These are phyloP conservation scores for Phania funesta DNA, from an alignment of 2,888 invertebrate genomes.

Conservation along the genomic window DNA sequence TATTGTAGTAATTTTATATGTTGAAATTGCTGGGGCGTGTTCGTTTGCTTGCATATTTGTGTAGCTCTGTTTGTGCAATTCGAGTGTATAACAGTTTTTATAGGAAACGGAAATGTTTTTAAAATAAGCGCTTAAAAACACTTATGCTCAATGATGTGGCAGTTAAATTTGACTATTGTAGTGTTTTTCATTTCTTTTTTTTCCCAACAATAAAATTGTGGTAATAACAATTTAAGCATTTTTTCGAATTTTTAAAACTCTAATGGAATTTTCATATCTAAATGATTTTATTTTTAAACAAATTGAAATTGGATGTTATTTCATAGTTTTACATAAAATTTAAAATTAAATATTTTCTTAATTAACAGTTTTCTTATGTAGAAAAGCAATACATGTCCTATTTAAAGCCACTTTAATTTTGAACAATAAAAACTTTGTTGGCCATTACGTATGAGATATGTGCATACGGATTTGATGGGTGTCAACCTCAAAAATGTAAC, in stretches of 20 bases:
- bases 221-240: conserved; percentile 38
- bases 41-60: conserved; percentile 2
- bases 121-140: conserved; percentile 62
- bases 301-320: not conserved
- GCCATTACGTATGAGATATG: no score
- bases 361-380: not conserved
- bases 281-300: conserved; percentile 19
- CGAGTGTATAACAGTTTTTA: conserved; percentile 19
- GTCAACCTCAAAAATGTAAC: no score
- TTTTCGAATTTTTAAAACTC: conserved; percentile 4
- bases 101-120: conserved; percentile 64
- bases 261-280: conserved; percentile 46
- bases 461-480: no score
- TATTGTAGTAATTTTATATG: conserved; percentile 32
- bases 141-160: conserved; percentile 66
- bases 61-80: not conserved
- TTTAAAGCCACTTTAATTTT: no score
- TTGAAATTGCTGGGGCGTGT: conserved; percentile 39
- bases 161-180: conserved; percentile 52
- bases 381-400: no score
- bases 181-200: conserved; percentile 12
- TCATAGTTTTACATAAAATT: not conserved
- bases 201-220: conserved; percentile 40
- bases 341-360: conserved; percentile 4
- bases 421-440: no score